phyloP scores from a whole-genome alignment of 2,113 vertebrate species.

The Corythaixoides concolor region DNA sequence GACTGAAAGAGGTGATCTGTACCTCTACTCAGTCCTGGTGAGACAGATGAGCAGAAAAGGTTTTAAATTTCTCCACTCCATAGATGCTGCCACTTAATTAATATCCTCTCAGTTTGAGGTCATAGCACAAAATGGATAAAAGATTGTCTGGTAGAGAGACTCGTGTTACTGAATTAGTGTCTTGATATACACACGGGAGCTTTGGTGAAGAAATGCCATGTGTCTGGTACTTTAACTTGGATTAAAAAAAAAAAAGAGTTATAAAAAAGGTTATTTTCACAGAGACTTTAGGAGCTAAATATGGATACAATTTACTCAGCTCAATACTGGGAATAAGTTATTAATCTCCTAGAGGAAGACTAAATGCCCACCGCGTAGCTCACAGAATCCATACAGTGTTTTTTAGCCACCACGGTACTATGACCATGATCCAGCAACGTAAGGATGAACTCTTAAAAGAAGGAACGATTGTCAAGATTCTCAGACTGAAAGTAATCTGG shows the following conservation, averaged over 20 bases:
- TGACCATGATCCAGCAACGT: neutral
- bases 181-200: neutral
- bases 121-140: neutral
- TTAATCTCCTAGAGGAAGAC: neutral
- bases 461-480: neutral
- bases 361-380: rapidly evolving
- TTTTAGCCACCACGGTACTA: neutral
- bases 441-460: neutral
- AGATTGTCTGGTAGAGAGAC: neutral
- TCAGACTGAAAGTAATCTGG: neutral
- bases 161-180: neutral
- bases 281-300: neutral
- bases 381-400: neutral
- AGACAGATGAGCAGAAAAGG: neutral
- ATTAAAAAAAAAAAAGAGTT: neutral
- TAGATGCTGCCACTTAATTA: neutral
- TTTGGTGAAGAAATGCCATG: neutral
- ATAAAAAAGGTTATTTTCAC: neutral
- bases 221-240: neutral
- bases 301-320: neutral
- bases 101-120: neutral
- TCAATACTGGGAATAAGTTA: neutral
- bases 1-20: neutral
- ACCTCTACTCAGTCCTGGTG: neutral
- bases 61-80: neutral